A percentile compares a stretch with the other conserved stretches of the same genome.
Evolutionary conservation across 2,797 vertebrate genomes (phyloP).

Genomic region (Chromobotia macracanthus): DNA sequence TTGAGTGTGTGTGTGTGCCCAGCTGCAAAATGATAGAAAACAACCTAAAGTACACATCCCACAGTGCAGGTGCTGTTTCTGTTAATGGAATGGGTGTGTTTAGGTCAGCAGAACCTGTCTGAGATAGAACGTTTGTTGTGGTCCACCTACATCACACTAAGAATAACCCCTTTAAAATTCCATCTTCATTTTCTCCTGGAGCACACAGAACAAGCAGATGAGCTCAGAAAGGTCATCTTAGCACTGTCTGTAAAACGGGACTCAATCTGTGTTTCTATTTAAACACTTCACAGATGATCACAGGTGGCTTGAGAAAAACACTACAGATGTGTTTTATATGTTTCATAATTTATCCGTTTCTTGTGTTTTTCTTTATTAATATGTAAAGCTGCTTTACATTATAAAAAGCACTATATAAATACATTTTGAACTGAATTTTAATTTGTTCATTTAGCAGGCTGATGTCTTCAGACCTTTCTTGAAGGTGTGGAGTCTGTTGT

Average conservation of each 20-base stretch:
- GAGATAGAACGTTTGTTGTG: constrained; percentile 45
- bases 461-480: not conserved
- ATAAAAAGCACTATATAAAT: too few species aligned
- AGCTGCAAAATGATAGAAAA: constrained; percentile 21
- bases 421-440: too few species aligned
- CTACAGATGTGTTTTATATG: not conserved
- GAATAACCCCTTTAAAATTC: constrained; percentile 14
- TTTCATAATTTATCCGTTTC: too few species aligned
- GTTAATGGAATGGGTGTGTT: constrained; percentile 46
- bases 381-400: too few species aligned
- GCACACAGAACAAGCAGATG: not conserved
- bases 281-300: constrained; percentile 6
- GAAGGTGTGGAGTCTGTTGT: not conserved
- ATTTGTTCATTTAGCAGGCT: too few species aligned
- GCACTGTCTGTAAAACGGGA: not conserved
- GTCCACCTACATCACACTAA: constrained; percentile 9
- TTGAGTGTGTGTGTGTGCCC: not conserved
- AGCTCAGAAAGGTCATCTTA: constrained; percentile 14
- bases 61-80: constrained; percentile 14
- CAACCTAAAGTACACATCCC: constrained; percentile 25
- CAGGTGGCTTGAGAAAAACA: not conserved
- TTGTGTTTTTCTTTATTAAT: too few species aligned
- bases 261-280: not conserved
- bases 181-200: constrained; percentile 31
- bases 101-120: constrained; percentile 43